Percentiles rank a stretch among this genome's conserved stretches.
Evolutionary conservation across 1,140 invertebrate genomes (phyloP).

Genomic region (Pseudachorutes palmiensis): DNA sequence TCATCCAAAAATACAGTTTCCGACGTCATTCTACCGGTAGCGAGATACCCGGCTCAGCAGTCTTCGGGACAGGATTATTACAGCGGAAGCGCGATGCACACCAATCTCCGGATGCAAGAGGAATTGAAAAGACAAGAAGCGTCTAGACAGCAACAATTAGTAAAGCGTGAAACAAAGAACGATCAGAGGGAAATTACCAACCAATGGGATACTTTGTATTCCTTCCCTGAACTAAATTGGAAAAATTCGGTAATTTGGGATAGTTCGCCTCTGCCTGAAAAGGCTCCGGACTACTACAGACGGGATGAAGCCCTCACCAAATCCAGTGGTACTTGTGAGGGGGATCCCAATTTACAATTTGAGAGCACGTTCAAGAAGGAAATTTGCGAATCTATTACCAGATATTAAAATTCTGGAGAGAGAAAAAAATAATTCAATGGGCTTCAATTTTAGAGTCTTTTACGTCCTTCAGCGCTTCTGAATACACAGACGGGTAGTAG

Average conservation of each 20-base stretch:
- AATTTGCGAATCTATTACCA: conserved; percentile 9
- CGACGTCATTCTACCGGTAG: too few relatives aligned
- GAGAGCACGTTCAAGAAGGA: conserved; percentile 11
- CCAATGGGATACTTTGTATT: conserved; percentile 7
- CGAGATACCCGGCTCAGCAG: too few relatives aligned
- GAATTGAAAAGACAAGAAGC: neutral
- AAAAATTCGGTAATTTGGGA: neutral
- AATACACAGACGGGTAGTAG: too few relatives aligned
- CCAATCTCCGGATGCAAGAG: neutral
- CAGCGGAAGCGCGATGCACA: neutral
- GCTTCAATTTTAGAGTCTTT: too few relatives aligned
- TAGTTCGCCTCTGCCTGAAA: neutral
- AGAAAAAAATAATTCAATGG: too few relatives aligned
- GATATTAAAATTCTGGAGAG: conserved; percentile 9
- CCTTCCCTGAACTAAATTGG: neutral
- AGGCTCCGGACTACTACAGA: neutral
- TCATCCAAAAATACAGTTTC: too few relatives aligned
- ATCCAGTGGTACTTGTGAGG: neutral
- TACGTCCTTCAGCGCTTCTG: too few relatives aligned
- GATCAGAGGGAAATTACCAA: neutral
- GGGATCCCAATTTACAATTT: conserved; percentile 10
- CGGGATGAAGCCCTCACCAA: neutral
- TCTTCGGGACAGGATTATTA: neutral
- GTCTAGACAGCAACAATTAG: neutral
- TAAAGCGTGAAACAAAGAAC: neutral